Evolutionary conservation across 2,888 invertebrate genomes (phyloP).

Genomic region (Thalpophila matura): DNA sequence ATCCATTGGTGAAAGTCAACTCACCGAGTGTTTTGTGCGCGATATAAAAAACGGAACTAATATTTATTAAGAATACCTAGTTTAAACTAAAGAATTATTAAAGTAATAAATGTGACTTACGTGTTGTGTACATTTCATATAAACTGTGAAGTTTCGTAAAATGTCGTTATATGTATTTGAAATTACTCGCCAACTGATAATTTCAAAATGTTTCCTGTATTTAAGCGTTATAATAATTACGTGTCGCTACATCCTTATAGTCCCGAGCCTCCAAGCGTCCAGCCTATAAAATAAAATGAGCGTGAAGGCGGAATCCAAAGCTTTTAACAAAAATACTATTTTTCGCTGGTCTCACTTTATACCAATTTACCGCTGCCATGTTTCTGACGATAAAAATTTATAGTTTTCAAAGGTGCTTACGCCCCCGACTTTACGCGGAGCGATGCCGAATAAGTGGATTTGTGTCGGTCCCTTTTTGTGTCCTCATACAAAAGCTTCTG

Average conservation of each 20-base stretch:
- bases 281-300: conserved; percentile 31
- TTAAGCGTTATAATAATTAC: conserved; percentile 7
- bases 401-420: conserved; percentile 40
- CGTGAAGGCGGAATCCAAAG: conserved; percentile 22
- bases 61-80: no score
- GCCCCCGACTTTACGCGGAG: conserved; percentile 4
- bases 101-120: no score
- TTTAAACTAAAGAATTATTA: no score
- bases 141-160: background rate
- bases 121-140: no score
- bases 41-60: background rate
- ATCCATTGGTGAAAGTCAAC: background rate
- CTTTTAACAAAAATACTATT: conserved; percentile 29
- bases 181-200: background rate
- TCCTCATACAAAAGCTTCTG: background rate
- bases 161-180: no score
- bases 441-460: conserved; percentile 19
- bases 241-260: background rate
- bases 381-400: conserved; percentile 24
- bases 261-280: conserved; percentile 2
- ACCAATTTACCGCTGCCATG: conserved; percentile 27
- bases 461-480: conserved; percentile 16
- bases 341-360: conserved; percentile 20
- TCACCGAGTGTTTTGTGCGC: background rate
- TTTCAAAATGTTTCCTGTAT: background rate